Evolutionary conservation across 2,113 vertebrate genomes (phyloP), one percentile per base, ranked within the genome.

Genomic region (Nerophis ophidion): DNA sequence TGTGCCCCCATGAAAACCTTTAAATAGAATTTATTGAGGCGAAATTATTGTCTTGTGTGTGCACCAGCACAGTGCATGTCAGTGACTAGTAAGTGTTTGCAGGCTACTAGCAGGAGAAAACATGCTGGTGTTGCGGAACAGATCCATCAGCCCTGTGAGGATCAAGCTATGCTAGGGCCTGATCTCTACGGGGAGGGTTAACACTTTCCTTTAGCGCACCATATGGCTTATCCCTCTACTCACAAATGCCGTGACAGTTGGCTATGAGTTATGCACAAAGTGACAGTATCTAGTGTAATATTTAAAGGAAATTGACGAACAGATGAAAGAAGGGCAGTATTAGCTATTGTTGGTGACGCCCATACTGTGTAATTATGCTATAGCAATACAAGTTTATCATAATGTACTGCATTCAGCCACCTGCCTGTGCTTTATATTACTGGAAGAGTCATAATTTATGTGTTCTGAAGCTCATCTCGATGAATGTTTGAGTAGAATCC

Each of bases 131-230:
- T 44, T 4, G 0, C 53, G 19, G 59, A 53, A 35, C 17, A 33
- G 48, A 44, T 65, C 57, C 42, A 70, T 17, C 55, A 60, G 54
- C 48, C 58, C 48, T 36, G 33, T 26, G 52, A 50, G 17, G 52
- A 74, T 61, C 55, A 60, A 74, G 82, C 78, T 63, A 68, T 68
- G 54, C n/a, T 58, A 63, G 50, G 40, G 67, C 65, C 58, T 68
- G 50, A 70, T 63, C 60, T 48, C 67, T 59, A 46, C 68, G 71
- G 61, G 61, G 57, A 64, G 57, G 26, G 50, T 51, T 67, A 45
- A 60, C 75, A 48, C 68, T 66, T 61, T 14, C 54, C 49, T 53
- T 47, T 11, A 57, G 52, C 68, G 55, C 2, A 49, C 70, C 81
- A 76, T 68, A 74, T 73, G 74, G 71, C 49, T 40, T 47, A 62